Base-by-base conservation (phyloP, 1,140 invertebrate species). In the Plectrocnemia conspersa region DNA sequence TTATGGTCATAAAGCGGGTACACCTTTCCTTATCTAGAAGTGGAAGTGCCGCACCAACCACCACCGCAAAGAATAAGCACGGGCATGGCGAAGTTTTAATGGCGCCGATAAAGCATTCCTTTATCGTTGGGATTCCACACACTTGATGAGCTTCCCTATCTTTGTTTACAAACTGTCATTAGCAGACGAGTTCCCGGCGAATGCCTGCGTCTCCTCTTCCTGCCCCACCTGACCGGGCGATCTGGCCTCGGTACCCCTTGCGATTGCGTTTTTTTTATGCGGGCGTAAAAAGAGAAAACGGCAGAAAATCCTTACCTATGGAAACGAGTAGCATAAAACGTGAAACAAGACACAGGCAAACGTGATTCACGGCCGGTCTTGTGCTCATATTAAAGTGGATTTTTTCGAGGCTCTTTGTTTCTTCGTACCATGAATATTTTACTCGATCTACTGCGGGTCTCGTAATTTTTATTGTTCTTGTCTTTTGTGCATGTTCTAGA, bases 81-180 rank as follows among this genome's bases (percentile, higher is more conserved):
- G 23, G n/a, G 36, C 16, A 23, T 24, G 41, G 24, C 24, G 23
- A 54, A 54, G 52, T 54, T 54, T 54, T 54, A 54, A 54, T 45
- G 52, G 52, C 41, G 19, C 27, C 52, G 40, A 54, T 54, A 54
- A 54, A 54, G 29, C 42, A 44, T 54, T 54, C 52, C 52, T 54
- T 54, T 54, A 54, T 54, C 52, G 42, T 36, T 22, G 6, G 41
- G 41, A 35, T 54, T 45, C 52, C 52, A 54, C 52, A 54, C 41
- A 54, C 41, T 54, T 54, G 38, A 54, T 29, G 41, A 45, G 41
- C 23, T 36, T 16, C 21, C 35, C 32, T 19, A 24, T 54, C 38
- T 36, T 45, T 54, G 52, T 54, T 54, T 54, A 54, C 52, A 54
- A 54, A 54, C 52, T 54, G 52, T 54, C 52, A 44, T 54, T 54